A percentile compares a stretch with the other conserved stretches of the same genome.
Evolutionary conservation across 64 coral and sea anemone species (phyloP).

Genomic region (Montipora capricornis): DNA sequence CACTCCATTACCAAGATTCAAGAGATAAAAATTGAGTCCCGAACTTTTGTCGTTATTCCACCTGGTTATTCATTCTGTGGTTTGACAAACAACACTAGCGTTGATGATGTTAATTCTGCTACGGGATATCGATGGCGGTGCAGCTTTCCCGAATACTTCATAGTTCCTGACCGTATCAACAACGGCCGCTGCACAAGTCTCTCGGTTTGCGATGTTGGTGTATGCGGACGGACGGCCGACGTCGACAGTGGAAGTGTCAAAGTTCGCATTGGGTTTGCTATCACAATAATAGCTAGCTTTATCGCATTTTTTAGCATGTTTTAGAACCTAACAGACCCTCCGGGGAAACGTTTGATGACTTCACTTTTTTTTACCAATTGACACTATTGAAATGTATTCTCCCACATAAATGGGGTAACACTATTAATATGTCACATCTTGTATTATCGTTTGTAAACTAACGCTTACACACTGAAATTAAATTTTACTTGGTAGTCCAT

Average conservation of each 20-base stretch:
- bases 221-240: conserved; percentile 19
- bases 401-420: too few species aligned
- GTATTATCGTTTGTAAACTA: too few species aligned
- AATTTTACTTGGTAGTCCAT: too few species aligned
- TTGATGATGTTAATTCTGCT: not conserved
- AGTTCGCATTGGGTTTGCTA: not conserved
- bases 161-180: not conserved
- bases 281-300: not conserved
- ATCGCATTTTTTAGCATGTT: not conserved
- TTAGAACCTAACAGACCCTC: not conserved
- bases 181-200: conserved; percentile 36
- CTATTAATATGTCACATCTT: too few species aligned
- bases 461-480: too few species aligned
- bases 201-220: conserved; percentile 32
- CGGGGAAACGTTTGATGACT: too few species aligned
- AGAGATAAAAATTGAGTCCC: conserved; percentile 2
- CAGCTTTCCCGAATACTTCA: conserved; percentile 32
- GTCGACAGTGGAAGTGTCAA: not conserved
- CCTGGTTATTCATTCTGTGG: conserved; percentile 42
- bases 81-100: conserved; percentile 50
- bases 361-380: too few species aligned
- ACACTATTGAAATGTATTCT: too few species aligned
- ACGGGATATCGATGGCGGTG: conserved; percentile 38
- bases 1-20: conserved; percentile 18
- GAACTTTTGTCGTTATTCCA: conserved; percentile 43